Base-by-base conservation (phyloP, 2,113 vertebrate genomes). In the Serinus canaria region DNA sequence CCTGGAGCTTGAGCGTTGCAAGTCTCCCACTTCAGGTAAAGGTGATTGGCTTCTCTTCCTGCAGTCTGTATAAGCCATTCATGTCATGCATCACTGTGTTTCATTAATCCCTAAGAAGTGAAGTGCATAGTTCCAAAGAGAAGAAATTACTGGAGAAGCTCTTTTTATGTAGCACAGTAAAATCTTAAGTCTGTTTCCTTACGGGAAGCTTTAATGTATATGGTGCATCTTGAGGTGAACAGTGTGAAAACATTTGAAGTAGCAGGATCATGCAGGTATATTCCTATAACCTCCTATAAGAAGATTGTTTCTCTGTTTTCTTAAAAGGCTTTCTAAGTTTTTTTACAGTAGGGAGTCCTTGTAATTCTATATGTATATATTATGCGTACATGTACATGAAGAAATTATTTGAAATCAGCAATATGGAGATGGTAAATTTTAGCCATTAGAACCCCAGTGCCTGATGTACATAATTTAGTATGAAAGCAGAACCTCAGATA, bases 1-100 rank as follows among this genome's bases (percentile, higher is more conserved):
- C 89, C 95, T 98, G 93, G 99, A 99, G 97, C 98, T 99, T 95
- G 99, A 99, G 92, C 98, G 98, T 93, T 99, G 99, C 99, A 99
- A 99, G 96, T 99, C 99, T 50, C 99, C 99, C 92, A 99, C 99
- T 90, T 99, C 99, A 99, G 99, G 99, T 99, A 99, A 98, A 96
- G 89, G 89, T 91, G 68, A 94, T 16, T 93, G 78, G 90, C 91
- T 93, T 94, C 94, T 97, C 60, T 95, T 92, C 79, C 96, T 87
- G 75, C 95, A 96, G 85, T 89, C 96, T 86, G 70, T 88, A 94
- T 67, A 80, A 93, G 87, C 92, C 91, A 94, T 92, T 87, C 94
- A 69, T 90, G 87, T 95, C 92, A 87, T 94, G 63, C 88, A 64
- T 90, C 95, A 30, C 75, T 94, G 89, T 97, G 86, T 95, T 96